Percentiles rank a stretch among this genome's conserved stretches.
These are phyloP conservation scores for Orthosia gothica DNA, from an alignment of 2,888 invertebrate species.

Conservation along the genomic window DNA sequence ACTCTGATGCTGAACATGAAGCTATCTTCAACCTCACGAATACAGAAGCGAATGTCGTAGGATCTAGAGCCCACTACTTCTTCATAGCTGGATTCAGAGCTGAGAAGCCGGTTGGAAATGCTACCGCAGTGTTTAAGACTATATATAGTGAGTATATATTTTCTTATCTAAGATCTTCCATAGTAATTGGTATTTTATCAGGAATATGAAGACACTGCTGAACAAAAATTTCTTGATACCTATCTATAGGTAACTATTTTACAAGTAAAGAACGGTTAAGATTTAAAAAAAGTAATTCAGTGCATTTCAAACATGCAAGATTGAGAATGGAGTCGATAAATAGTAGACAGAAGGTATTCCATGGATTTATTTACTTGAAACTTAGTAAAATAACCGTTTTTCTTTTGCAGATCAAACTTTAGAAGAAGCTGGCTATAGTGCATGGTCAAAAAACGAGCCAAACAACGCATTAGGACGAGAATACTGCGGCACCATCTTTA, in stretches of 20 bases:
- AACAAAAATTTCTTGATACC: no score
- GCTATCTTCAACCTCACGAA: constrained; percentile 72
- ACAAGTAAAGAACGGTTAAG: no score
- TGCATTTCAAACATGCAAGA: no score
- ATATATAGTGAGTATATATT: constrained; percentile 80
- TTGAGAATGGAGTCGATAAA: no score
- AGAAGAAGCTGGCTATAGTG: constrained; percentile 78
- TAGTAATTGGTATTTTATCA: no score
- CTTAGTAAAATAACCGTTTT: not conserved
- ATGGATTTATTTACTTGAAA: no score
- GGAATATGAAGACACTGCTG: no score
- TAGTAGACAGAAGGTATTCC: no score
- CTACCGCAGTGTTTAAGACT: constrained; percentile 78
- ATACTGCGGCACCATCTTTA: constrained; percentile 79
- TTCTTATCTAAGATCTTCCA: no score
- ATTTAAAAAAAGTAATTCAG: no score
- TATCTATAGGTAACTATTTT: no score
- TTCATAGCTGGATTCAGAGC: constrained; percentile 82
- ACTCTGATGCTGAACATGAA: constrained; percentile 77
- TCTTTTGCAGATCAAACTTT: constrained; percentile 80
- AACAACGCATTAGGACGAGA: constrained; percentile 76
- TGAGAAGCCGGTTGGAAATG: constrained; percentile 61
- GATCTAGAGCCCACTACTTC: constrained; percentile 69
- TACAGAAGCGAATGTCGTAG: constrained; percentile 27
- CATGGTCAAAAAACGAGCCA: constrained; percentile 80